phyloP scores from a whole-genome alignment of 23 tunicate species.

The Clavelina lepadiformis region DNA sequence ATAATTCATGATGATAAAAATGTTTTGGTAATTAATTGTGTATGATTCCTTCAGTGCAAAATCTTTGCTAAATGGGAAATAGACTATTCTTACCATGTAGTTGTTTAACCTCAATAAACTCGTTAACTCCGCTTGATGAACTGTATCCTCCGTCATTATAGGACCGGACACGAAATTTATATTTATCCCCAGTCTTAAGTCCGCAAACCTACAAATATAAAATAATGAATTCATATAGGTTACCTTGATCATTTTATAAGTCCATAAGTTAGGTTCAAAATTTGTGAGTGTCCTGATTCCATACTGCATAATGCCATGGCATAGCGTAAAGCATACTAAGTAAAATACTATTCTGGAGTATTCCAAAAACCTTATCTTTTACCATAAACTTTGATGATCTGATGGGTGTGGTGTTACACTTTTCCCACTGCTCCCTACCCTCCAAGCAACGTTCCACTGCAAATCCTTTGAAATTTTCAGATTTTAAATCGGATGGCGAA shows the following conservation, averaged over 20 bases:
- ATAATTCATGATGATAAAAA: neutral
- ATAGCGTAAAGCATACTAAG: no score
- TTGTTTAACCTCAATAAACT: constrained; percentile 60
- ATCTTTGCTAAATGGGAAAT: no score
- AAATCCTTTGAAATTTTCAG: constrained; percentile 60
- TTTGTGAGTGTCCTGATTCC: no score
- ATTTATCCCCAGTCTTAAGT: constrained; percentile 56
- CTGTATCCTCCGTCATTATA: constrained; percentile 87
- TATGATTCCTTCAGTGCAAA: no score
- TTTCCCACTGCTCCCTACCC: constrained; percentile 53
- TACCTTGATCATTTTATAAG: no score
- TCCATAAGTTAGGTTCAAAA: no score
- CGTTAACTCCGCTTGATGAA: constrained; percentile 13
- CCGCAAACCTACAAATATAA: constrained; percentile 42
- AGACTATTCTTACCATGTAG: constrained; percentile 45
- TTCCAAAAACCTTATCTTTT: no score
- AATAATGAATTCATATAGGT: no score
- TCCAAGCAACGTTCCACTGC: constrained; percentile 47
- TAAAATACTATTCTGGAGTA: no score
- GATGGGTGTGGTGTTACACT: constrained; percentile 65
- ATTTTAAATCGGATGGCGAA: constrained; percentile 35
- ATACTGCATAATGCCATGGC: no score
- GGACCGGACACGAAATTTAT: constrained; percentile 63
- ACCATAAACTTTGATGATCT: constrained; percentile 53
- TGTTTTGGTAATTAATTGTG: no score